Evolutionary conservation across 2,888 invertebrate species (phyloP), one percentile per base, ranked within the genome.

Genomic region (Catocala sponsa): DNA sequence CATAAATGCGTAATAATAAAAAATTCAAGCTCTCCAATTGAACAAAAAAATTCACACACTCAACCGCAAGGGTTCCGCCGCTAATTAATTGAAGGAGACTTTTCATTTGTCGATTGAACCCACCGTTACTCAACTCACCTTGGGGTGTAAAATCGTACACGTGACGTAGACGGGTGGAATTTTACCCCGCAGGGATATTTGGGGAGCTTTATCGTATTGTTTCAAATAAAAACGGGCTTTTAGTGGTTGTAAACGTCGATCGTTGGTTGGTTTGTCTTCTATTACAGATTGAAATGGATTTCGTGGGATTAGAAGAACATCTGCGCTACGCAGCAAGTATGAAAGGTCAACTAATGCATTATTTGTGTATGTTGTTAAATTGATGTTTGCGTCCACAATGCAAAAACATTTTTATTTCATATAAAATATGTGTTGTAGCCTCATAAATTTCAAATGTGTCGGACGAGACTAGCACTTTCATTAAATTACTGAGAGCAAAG

Each of bases 21-120:
- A 53, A 43, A 32, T 9, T 32, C 12, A 49, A 12, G 32, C 1
- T 50, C 33, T 52, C 25, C 42, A 47, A 51, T 63, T 65, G 58
- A 7, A 66, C 60, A 50, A 61, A 51, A 56, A 46, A 63, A 76
- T 88, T 91, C 88, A 86, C 91, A 90, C 90, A 90, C 81, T 77
- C 75, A 54, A 76, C 70, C 79, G 74, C 82, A 76, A 82, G 82
- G 85, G 83, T 79, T 81, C 77, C 72, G 70, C 59, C 78, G 65
- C 76, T 89, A 91, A 91, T 92, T 92, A 92, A 91, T 91, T 86
- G 86, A 78, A 83, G 78, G 80, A 85, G 85, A 90, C 89, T 91
- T 91, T 91, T 88, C 88, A 90, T 89, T 90, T 84, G 85, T 76
- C 82, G 76, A 84, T 83, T 81, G 81, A 72, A 79, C 72, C 72